Evolutionary conservation across 2,797 vertebrate genomes (phyloP).

Genomic region (Ataeniobius toweri): DNA sequence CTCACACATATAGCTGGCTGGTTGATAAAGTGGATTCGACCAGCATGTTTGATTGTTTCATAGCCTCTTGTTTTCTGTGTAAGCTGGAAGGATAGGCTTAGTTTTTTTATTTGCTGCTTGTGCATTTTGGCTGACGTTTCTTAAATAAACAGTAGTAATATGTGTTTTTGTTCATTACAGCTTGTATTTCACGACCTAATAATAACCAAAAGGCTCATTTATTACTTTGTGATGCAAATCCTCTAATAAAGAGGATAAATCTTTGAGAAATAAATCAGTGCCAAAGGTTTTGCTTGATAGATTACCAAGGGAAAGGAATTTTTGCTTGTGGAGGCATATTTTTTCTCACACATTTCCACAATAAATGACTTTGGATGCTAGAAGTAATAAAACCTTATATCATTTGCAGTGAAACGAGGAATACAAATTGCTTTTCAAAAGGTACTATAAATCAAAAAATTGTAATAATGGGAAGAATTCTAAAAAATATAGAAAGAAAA

Average conservation of each 20-base stretch:
- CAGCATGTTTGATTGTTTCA: not conserved
- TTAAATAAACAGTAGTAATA: not conserved
- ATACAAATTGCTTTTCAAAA: not conserved
- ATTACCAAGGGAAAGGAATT: not conserved
- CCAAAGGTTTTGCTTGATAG: not conserved
- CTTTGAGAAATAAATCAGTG: constrained; percentile 10
- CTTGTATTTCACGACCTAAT: not conserved
- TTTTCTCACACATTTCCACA: not conserved
- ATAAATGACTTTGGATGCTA: not conserved
- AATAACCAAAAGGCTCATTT: not conserved
- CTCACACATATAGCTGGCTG: not conserved
- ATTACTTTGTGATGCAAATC: not conserved
- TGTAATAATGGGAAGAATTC: not conserved
- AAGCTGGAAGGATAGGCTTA: not conserved
- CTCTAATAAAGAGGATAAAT: not conserved
- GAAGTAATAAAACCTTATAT: not conserved
- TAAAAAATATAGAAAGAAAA: not conserved
- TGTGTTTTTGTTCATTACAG: not conserved
- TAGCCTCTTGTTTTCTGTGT: not conserved
- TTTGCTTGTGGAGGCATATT: not conserved
- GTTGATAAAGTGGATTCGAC: not conserved
- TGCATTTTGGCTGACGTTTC: not conserved
- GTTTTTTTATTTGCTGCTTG: not conserved
- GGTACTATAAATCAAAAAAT: not conserved
- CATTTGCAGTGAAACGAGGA: not conserved